phyloP scores from a whole-genome alignment of 2,888 invertebrate genomes.

The Chelonus formosanus region DNA sequence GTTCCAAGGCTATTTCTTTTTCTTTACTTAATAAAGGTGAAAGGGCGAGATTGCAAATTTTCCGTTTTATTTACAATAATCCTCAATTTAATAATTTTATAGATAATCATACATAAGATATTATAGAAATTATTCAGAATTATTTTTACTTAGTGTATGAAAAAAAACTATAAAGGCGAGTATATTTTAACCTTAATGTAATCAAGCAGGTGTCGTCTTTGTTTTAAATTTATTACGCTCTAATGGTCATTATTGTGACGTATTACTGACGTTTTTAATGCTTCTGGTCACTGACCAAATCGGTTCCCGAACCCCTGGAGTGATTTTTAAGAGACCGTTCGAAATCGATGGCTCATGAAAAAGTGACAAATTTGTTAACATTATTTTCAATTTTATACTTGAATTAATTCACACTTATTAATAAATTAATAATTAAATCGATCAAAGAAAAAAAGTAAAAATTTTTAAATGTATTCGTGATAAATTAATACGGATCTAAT shows the following conservation, averaged over 20 bases:
- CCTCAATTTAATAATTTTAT: no score
- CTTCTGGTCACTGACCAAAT: conserved; percentile 34
- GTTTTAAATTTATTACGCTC: conserved; percentile 29
- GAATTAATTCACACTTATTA: conserved; percentile 6
- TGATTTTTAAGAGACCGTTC: conserved; percentile 5
- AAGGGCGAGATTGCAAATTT: conserved; percentile 15
- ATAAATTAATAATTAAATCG: neutral
- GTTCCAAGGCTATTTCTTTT: conserved; percentile 31
- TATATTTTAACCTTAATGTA: neutral
- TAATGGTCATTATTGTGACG: conserved; percentile 59
- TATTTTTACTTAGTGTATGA: no score
- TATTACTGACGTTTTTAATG: conserved; percentile 50
- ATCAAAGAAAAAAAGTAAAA: neutral
- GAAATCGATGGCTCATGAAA: conserved; percentile 6
- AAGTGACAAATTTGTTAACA: conserved; percentile 9
- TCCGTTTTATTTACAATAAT: neutral
- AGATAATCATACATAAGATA: no score
- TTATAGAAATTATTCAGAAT: no score
- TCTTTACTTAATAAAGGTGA: conserved; percentile 34
- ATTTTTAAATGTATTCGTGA: neutral
- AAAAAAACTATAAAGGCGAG: no score
- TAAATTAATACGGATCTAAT: neutral
- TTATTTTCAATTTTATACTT: neutral
- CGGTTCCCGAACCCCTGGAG: conserved; percentile 3
- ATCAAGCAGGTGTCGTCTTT: neutral